Percentiles rank a stretch among this genome's conserved stretches.
Evolutionary conservation across 2,797 vertebrate genomes (phyloP).

Genomic region (Tragopan temminckii): DNA sequence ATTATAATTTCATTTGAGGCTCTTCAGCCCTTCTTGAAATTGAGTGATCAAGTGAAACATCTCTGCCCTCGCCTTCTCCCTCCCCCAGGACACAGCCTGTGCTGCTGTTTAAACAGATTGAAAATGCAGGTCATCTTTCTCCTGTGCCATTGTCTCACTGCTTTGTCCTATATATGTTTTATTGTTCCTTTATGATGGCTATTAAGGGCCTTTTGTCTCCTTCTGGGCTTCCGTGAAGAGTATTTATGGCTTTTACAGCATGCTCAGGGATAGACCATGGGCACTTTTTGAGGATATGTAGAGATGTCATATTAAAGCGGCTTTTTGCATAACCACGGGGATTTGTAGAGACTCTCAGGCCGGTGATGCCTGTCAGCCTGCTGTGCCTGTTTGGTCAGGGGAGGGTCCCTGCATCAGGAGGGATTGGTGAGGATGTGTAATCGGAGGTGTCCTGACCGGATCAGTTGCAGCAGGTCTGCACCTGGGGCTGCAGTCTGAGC

Average conservation of each 20-base stretch:
- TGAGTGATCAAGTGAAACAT: neutral
- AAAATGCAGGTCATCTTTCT: conserved; percentile 54
- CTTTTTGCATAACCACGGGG: conserved; percentile 31
- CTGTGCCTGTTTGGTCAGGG: conserved; percentile 39
- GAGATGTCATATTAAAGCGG: conserved; percentile 51
- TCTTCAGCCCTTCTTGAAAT: neutral
- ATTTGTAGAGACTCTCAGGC: neutral
- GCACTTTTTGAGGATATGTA: conserved; percentile 63
- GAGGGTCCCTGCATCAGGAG: conserved; percentile 28
- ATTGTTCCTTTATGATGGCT: conserved; percentile 63
- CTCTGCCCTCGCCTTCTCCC: neutral
- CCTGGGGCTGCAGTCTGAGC: conserved; percentile 6
- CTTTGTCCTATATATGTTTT: conserved; percentile 59
- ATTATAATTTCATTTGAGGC: neutral
- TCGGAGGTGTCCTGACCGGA: neutral
- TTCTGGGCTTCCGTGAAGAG: conserved; percentile 57
- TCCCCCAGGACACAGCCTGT: neutral
- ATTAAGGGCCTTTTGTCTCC: conserved; percentile 51
- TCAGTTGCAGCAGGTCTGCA: neutral
- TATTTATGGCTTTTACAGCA: conserved; percentile 56
- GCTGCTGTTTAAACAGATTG: conserved; percentile 29
- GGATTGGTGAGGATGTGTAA: neutral
- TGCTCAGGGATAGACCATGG: conserved; percentile 16
- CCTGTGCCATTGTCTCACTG: conserved; percentile 45
- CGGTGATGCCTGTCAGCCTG: conserved; percentile 40